phyloP scores from a whole-genome alignment of 2,888 invertebrate species.

The Horisme vitalbata region DNA sequence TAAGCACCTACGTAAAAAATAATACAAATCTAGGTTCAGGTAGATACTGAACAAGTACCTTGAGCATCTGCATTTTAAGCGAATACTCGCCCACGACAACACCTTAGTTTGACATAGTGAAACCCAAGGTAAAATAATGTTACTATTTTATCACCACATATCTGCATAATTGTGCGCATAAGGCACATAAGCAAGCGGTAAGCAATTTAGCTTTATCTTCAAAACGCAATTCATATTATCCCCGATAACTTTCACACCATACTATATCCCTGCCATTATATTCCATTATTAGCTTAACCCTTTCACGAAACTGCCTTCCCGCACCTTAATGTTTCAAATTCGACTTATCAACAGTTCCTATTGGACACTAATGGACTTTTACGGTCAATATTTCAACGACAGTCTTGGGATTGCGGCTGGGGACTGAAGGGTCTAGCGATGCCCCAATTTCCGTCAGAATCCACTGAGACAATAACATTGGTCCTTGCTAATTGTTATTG shows the following conservation, averaged over 20 bases:
- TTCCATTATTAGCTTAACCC: slow-evolving; percentile 29
- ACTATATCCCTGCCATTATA: slow-evolving; percentile 23
- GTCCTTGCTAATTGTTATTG: slow-evolving; percentile 31
- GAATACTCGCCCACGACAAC: too few relatives aligned
- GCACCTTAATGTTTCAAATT: slow-evolving; percentile 63
- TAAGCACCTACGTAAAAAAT: too few relatives aligned
- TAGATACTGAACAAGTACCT: too few relatives aligned
- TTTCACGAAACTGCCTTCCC: slow-evolving; percentile 44
- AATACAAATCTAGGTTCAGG: too few relatives aligned
- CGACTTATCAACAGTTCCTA: slow-evolving; percentile 63
- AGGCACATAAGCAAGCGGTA: not conserved
- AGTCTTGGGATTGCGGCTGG: slow-evolving; percentile 40
- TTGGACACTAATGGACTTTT: slow-evolving; percentile 70
- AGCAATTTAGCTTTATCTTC: slow-evolving; percentile 11
- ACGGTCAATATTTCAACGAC: slow-evolving; percentile 72
- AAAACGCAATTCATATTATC: slow-evolving; percentile 16
- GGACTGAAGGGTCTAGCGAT: slow-evolving; percentile 23
- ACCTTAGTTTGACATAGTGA: too few relatives aligned
- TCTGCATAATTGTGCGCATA: not conserved
- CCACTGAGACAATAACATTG: slow-evolving; percentile 20
- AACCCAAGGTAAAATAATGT: too few relatives aligned
- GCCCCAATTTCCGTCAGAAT: slow-evolving; percentile 21
- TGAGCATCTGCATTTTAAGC: too few relatives aligned
- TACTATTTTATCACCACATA: not conserved
- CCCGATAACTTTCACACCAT: slow-evolving; percentile 20